phyloP scores from a whole-genome alignment of 1,140 invertebrate species.

The Drosophila orena region DNA sequence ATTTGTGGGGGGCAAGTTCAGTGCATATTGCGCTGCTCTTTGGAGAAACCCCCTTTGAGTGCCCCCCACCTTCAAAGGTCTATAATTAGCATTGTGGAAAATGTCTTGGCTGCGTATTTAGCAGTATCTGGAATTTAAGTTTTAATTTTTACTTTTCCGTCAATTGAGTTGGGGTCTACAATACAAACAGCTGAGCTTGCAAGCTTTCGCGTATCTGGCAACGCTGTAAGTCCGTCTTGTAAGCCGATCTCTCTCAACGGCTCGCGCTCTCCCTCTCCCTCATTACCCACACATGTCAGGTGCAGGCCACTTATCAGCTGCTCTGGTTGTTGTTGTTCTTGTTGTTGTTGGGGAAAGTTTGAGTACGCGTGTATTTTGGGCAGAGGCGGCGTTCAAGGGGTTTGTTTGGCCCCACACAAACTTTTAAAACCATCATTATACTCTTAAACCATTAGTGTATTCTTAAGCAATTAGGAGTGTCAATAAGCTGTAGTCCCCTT shows the following conservation, averaged over 20 bases:
- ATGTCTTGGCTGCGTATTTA: conserved; percentile 10
- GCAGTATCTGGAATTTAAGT: background rate
- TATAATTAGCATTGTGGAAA: conserved; percentile 57
- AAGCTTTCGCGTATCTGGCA: conserved; percentile 45
- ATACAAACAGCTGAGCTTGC: conserved; percentile 52
- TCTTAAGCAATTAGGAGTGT: background rate
- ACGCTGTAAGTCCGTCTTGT: conserved; percentile 47
- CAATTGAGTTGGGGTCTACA: conserved; percentile 17
- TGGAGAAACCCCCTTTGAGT: conserved; percentile 1
- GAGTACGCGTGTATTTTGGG: conserved; percentile 12
- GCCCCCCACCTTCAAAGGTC: conserved; percentile 34
- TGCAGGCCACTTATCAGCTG: conserved; percentile 58
- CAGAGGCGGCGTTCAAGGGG: conserved; percentile 1
- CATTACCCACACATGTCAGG: conserved; percentile 21
- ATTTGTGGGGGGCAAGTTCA: conserved; percentile 45
- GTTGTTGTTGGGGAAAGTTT: conserved; percentile 79
- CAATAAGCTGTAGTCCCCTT: background rate
- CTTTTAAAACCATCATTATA: background rate
- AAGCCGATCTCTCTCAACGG: conserved; percentile 11
- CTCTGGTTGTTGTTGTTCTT: conserved; percentile 55
- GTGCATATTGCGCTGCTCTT: conserved; percentile 4
- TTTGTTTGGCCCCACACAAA: background rate
- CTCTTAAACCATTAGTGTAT: too few relatives aligned
- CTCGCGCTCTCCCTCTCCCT: conserved; percentile 13
- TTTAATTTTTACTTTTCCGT: conserved; percentile 13